Conservation (phyloP, 2,888 invertebrate species). For the Drosophila birchii region DNA sequence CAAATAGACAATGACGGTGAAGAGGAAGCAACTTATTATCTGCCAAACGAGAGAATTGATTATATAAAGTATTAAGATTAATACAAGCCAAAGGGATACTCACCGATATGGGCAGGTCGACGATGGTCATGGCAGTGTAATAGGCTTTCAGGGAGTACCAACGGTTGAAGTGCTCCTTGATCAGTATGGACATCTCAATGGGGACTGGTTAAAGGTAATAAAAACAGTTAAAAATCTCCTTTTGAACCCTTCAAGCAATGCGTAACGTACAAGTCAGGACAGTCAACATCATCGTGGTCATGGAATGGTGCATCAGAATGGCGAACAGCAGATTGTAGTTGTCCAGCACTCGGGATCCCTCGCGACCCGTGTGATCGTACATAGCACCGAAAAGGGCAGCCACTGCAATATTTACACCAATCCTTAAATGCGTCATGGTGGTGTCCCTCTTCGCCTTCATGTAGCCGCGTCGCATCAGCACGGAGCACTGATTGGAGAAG, state of each 20-base stretch:
- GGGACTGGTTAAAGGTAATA: constrained; percentile 85
- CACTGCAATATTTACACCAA: constrained; percentile 90
- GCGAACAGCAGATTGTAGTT: constrained; percentile 96
- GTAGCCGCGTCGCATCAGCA: constrained; percentile 89
- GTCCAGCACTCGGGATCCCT: constrained; percentile 91
- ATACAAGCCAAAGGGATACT: constrained; percentile 74
- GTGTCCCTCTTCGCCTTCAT: constrained; percentile 91
- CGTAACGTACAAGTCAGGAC: constrained; percentile 91
- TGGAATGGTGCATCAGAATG: constrained; percentile 96
- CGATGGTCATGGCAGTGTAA: constrained; percentile 90
- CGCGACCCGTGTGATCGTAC: constrained; percentile 90
- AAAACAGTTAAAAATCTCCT: background rate
- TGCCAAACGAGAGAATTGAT: constrained; percentile 76
- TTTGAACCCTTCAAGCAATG: too few relatives aligned
- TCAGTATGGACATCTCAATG: constrained; percentile 91
- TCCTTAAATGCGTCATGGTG: constrained; percentile 90
- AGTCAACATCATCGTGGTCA: constrained; percentile 96
- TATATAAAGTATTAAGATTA: accelerated
- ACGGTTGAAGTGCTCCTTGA: constrained; percentile 94
- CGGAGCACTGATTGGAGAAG: constrained; percentile 89
- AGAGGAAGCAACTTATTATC: constrained; percentile 89
- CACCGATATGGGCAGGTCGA: constrained; percentile 92
- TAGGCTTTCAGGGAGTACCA: constrained; percentile 95
- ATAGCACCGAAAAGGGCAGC: constrained; percentile 91
- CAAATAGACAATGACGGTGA: constrained; percentile 91